phyloP scores from a whole-genome alignment of 2,797 vertebrate species.

The Xiphophorus birchmanni region DNA sequence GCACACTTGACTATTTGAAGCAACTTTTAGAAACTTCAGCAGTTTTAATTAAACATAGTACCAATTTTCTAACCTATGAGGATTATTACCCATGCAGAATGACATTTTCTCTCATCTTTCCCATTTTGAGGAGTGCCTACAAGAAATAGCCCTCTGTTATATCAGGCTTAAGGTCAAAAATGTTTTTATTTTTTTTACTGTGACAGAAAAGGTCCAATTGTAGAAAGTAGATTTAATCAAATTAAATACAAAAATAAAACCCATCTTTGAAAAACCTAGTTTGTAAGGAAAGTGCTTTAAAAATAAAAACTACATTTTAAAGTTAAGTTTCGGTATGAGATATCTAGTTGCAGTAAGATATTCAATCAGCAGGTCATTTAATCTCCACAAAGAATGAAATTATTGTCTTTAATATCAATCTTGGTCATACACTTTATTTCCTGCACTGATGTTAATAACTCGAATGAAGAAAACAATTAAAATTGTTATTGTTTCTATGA shows the following conservation, averaged over 20 bases:
- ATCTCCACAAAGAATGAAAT: neutral
- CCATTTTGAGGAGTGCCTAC: too few species aligned
- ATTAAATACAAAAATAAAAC: neutral
- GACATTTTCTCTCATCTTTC: too few species aligned
- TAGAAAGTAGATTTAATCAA: neutral
- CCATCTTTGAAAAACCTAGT: neutral
- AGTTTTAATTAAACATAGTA: too few species aligned
- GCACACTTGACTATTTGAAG: too few species aligned
- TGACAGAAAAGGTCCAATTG: neutral
- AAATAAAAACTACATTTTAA: neutral
- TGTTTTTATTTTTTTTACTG: neutral
- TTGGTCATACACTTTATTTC: neutral
- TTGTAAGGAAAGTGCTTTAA: neutral
- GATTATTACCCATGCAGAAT: too few species aligned
- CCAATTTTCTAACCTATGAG: too few species aligned
- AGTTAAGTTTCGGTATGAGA: neutral
- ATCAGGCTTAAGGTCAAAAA: neutral
- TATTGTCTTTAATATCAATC: neutral
- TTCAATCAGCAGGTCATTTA: neutral
- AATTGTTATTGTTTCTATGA: neutral
- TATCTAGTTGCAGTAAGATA: neutral
- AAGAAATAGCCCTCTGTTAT: too few species aligned
- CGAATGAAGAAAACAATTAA: neutral
- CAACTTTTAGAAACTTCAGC: too few species aligned
- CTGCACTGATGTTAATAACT: neutral